Evolutionary conservation across 2,797 vertebrate genomes (phyloP).

Genomic region (Natrix natrix): DNA sequence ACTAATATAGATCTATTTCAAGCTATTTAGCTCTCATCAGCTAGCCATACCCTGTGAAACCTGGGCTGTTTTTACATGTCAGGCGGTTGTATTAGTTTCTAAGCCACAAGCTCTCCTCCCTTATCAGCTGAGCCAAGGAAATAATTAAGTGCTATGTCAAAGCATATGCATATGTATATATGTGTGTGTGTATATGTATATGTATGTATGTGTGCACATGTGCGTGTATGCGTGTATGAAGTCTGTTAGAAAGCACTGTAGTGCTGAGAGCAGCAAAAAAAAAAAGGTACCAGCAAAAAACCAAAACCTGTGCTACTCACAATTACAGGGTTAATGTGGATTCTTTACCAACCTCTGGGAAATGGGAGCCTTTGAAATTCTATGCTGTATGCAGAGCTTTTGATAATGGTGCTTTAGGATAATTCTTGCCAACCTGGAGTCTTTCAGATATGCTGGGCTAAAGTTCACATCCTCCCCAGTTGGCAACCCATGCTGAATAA

Average conservation of each 20-base stretch:
- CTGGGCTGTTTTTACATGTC: no score
- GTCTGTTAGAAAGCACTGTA: not conserved
- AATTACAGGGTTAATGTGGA: not conserved
- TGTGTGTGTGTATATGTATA: not conserved
- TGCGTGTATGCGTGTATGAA: not conserved
- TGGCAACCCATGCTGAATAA: not conserved
- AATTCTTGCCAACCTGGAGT: not conserved
- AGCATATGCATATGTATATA: rapidly evolving
- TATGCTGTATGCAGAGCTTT: not conserved
- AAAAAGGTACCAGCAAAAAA: not conserved
- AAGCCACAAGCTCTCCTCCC: no score
- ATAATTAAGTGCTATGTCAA: no score
- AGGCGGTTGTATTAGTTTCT: no score
- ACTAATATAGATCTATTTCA: no score
- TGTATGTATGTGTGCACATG: rapidly evolving
- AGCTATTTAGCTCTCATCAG: no score
- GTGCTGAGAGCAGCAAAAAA: not conserved
- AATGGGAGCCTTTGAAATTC: not conserved
- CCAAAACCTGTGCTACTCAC: not conserved
- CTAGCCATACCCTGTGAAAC: no score
- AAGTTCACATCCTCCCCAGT: not conserved
- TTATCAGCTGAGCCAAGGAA: no score
- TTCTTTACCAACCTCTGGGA: not conserved
- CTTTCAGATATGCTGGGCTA: not conserved
- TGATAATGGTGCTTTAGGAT: not conserved